Conservation (phyloP, 2,888 invertebrate species). For the Coremacera marginata region DNA sequence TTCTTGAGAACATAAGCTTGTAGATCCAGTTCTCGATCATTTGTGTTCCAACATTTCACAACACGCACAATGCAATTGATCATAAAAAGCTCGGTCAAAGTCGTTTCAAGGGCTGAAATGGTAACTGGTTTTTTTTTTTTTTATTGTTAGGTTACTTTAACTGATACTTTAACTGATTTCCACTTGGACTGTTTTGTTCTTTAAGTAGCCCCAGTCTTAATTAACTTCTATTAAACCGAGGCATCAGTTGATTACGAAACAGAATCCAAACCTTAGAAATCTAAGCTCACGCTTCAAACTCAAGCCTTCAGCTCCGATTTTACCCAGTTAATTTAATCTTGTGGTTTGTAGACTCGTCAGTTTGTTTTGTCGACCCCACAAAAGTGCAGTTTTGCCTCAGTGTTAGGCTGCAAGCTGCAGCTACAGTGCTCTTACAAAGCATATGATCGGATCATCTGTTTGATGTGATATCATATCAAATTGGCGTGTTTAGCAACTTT, state of each 20-base stretch:
- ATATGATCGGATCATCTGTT: not conserved
- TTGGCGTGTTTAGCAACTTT: constrained; percentile 1
- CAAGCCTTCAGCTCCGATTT: not conserved
- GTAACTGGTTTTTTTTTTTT: too few relatives aligned
- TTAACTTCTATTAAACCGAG: too few relatives aligned
- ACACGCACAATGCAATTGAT: too few relatives aligned
- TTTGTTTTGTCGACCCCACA: not conserved
- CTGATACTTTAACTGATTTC: too few relatives aligned
- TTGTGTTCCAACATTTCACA: too few relatives aligned
- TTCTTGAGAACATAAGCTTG: too few relatives aligned
- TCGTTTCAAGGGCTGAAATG: too few relatives aligned
- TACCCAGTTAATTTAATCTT: not conserved
- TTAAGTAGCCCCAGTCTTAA: too few relatives aligned
- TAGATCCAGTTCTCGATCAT: too few relatives aligned
- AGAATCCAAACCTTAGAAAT: not conserved
- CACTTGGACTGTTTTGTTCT: too few relatives aligned
- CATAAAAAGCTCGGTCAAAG: too few relatives aligned
- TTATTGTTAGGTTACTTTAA: too few relatives aligned
- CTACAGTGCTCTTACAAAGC: not conserved
- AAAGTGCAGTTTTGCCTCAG: not conserved
- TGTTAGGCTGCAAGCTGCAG: not conserved
- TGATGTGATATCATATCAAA: constrained; percentile 30
- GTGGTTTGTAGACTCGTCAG: not conserved
- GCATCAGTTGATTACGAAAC: not conserved
- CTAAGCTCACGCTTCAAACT: not conserved